A percentile compares a stretch with the other conserved stretches of the same genome.
These are phyloP conservation scores for Girardinus metallicus DNA, from an alignment of 2,797 vertebrate species.

Conservation along the genomic window DNA sequence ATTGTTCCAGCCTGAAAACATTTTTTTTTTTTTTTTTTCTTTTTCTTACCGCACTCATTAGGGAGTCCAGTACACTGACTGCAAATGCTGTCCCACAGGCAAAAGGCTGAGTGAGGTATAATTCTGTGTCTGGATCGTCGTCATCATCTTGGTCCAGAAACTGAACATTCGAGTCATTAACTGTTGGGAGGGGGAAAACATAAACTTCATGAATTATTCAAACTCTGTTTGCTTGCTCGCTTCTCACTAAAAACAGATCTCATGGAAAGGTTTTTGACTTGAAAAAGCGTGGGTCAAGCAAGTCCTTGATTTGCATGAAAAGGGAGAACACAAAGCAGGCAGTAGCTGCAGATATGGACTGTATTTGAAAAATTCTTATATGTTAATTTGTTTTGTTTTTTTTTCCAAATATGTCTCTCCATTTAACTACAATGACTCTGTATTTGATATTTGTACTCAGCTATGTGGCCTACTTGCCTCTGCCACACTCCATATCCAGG, in stretches of 20 bases:
- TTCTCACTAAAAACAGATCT: slow-evolving; percentile 13
- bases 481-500: slow-evolving; percentile 71
- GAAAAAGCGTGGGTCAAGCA: slow-evolving; percentile 46
- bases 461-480: slow-evolving; percentile 41
- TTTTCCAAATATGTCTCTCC: slow-evolving; percentile 31
- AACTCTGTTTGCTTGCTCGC: slow-evolving; percentile 3
- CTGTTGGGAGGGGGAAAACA: slow-evolving; percentile 64
- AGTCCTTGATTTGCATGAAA: slow-evolving; percentile 34
- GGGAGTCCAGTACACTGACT: slow-evolving; percentile 95
- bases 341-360: slow-evolving; percentile 71
- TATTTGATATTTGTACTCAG: slow-evolving; percentile 31
- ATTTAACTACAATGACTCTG: slow-evolving; percentile 12
- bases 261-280: slow-evolving; percentile 23
- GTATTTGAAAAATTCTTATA: slow-evolving; percentile 37
- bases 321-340: slow-evolving; percentile 50
- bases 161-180: slow-evolving; percentile 98
- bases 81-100: slow-evolving; percentile 97
- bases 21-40: background rate
- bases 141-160: slow-evolving; percentile 99
- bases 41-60: slow-evolving; percentile 95
- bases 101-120: slow-evolving; percentile 97
- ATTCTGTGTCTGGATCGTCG: slow-evolving; percentile 96
- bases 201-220: slow-evolving; percentile 18
- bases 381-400: background rate
- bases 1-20: background rate